Conservation (phyloP, 2,113 vertebrate species). For the Erpornis zantholeuca region DNA sequence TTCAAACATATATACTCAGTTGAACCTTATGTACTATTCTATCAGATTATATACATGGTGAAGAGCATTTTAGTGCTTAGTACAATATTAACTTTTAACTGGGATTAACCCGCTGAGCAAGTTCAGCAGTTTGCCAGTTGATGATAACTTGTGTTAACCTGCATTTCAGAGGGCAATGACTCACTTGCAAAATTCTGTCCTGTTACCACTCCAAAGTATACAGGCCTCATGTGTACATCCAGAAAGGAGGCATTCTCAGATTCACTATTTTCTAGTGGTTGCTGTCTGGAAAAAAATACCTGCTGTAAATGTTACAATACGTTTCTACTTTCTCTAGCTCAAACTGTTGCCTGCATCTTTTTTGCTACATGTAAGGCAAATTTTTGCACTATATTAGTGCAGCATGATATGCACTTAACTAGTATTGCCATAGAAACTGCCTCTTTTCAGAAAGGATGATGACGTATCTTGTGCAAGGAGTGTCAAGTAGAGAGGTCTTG, state of each 20-base stretch:
- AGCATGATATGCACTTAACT: constrained; percentile 93
- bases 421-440: constrained; percentile 89
- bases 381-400: constrained; percentile 99
- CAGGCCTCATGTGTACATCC: constrained; percentile 56
- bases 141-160: constrained; percentile 55
- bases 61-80: constrained; percentile 63
- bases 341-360: constrained; percentile 80
- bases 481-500: constrained; percentile 62
- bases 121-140: constrained; percentile 33
- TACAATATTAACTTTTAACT: constrained; percentile 33
- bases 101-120: constrained; percentile 38
- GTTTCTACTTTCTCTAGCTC: constrained; percentile 78
- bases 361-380: constrained; percentile 84
- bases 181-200: constrained; percentile 60
- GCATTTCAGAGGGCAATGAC: constrained; percentile 59
- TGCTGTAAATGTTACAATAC: constrained; percentile 72
- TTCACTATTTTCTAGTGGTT: constrained; percentile 75
- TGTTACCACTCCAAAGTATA: constrained; percentile 48
- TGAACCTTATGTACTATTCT: constrained; percentile 57
- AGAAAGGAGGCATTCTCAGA: constrained; percentile 70
- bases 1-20: constrained; percentile 48
- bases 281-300: constrained; percentile 77
- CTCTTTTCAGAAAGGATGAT: constrained; percentile 85
- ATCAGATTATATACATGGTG: constrained; percentile 50
- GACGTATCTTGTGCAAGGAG: constrained; percentile 80